Percentiles rank a stretch among this genome's conserved stretches.
Evolutionary conservation across 2,113 vertebrate species (phyloP).

Genomic region (Odontophorus gujanensis): DNA sequence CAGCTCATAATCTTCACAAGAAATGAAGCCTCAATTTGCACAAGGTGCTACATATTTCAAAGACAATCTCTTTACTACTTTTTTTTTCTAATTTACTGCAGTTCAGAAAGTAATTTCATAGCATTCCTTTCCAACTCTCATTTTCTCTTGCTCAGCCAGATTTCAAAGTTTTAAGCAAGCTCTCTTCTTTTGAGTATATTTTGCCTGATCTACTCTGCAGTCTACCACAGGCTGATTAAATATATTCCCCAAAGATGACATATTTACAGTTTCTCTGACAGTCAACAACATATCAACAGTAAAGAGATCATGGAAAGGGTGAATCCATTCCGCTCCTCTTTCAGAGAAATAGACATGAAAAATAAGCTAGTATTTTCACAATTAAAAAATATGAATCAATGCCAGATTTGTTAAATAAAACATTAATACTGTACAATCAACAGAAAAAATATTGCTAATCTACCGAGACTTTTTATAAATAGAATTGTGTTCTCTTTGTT

Average conservation of each 20-base stretch:
- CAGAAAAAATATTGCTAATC: neutral
- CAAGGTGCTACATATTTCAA: neutral
- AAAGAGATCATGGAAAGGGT: neutral
- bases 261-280: conserved; percentile 14
- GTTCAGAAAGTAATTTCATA: neutral
- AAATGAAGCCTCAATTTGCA: neutral
- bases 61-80: neutral
- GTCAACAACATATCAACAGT: neutral
- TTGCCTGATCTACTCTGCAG: neutral
- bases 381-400: neutral
- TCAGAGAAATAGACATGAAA: neutral
- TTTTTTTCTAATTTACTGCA: neutral
- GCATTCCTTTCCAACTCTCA: neutral
- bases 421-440: neutral
- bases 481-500: neutral
- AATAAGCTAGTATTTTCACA: neutral
- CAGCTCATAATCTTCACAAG: neutral
- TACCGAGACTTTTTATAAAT: neutral
- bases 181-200: neutral
- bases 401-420: neutral
- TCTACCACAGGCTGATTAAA: neutral
- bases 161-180: conserved; percentile 9
- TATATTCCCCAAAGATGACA: neutral
- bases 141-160: neutral
- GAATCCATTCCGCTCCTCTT: neutral